A percentile compares a stretch with the other conserved stretches of the same genome.
Conservation (phyloP, 2,888 invertebrate genomes). For the Temnothorax rugatulus region DNA sequence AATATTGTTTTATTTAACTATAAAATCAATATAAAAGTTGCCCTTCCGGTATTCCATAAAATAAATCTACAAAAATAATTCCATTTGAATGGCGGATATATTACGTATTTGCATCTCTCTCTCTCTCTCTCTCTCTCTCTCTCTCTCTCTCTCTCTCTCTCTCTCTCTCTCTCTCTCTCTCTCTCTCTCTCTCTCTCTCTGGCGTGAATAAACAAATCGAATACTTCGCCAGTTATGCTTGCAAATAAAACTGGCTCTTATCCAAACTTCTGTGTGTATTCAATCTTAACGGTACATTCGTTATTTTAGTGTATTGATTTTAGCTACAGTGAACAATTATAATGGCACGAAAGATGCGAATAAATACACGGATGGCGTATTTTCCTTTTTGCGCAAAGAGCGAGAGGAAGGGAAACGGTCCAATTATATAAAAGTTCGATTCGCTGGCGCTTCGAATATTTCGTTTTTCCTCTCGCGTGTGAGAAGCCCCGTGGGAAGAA, state of each 20-base stretch:
- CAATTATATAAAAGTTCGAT: conserved; percentile 33
- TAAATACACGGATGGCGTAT: background rate
- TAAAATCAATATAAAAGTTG: background rate
- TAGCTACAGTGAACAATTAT: background rate
- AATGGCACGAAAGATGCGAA: background rate
- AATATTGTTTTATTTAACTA: background rate
- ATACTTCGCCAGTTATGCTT: background rate
- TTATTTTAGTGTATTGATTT: conserved; percentile 6
- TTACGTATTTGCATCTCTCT: background rate
- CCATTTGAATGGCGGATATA: background rate
- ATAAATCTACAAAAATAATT: conserved; percentile 14
- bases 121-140: background rate
- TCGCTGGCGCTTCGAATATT: background rate
- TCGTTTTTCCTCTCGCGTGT: background rate
- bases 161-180: too few relatives aligned
- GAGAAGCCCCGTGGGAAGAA: background rate
- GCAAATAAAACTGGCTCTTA: conserved; percentile 31
- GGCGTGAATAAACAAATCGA: conserved; percentile 16
- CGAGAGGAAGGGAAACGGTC: background rate
- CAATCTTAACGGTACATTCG: background rate
- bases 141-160: too few relatives aligned
- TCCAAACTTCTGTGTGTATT: background rate
- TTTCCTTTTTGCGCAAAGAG: background rate
- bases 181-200: background rate
- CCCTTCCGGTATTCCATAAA: background rate